These are phyloP conservation scores for Tricholauxania praeusta DNA, from an alignment of 2,888 invertebrate genomes.

Conservation along the genomic window DNA sequence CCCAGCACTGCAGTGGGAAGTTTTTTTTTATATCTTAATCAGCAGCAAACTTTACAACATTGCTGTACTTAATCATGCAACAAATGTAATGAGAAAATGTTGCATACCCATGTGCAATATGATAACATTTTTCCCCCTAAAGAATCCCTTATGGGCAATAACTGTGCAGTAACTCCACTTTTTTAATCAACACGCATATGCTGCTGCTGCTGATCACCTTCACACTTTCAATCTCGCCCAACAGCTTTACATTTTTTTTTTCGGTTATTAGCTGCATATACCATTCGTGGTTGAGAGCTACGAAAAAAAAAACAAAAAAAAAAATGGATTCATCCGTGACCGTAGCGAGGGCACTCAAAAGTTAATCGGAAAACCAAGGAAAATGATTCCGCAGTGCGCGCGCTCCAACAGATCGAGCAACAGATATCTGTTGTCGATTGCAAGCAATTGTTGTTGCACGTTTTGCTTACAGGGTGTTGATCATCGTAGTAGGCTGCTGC, in stretches of 20 bases:
- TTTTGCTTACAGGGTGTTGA: not conserved
- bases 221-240: constrained; percentile 23
- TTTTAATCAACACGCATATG: constrained; percentile 32
- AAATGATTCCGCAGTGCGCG: constrained; percentile 3
- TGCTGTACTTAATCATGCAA: not conserved
- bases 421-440: constrained; percentile 14
- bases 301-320: not conserved
- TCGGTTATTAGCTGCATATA: not conserved
- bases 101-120: constrained; percentile 1
- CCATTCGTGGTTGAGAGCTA: not conserved
- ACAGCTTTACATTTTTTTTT: not conserved
- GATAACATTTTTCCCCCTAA: not conserved
- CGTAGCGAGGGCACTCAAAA: constrained; percentile 48
- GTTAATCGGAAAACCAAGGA: constrained; percentile 60
- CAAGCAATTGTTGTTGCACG: constrained; percentile 5
- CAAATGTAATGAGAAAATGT: constrained; percentile 22
- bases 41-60: not conserved
- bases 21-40: too few species aligned
- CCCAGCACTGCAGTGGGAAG: too few species aligned
- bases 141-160: not conserved
- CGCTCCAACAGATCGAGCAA: constrained; percentile 4
- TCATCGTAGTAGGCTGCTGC: constrained; percentile 10
- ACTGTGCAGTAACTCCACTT: not conserved
- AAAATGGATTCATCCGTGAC: constrained; percentile 1
- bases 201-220: constrained; percentile 26